Evolutionary conservation across 1,140 invertebrate species (phyloP), one percentile per base, ranked within the genome.

Genomic region (Lepidurus packardi): DNA sequence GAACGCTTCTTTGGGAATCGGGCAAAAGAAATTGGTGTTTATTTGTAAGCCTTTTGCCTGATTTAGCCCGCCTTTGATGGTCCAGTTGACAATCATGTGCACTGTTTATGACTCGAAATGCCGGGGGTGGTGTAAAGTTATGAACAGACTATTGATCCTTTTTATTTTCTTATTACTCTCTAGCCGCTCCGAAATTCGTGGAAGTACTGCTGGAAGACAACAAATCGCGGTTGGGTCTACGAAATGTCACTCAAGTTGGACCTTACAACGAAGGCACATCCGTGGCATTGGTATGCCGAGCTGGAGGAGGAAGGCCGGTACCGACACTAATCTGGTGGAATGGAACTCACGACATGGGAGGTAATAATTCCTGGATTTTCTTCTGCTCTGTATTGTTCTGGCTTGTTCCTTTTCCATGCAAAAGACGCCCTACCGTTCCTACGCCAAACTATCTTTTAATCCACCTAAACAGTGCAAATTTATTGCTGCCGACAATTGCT

Each of bases 281-380:
- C 79, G 85, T 93, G 74, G 88, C 88, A 65, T 84, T 94, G 73
- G 88, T 87, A 73, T 94, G 93, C 82, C 88, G 91, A 77, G 91
- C 92, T 25, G 88, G 87, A 34, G 89, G 90, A 73, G 93, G 92
- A 73, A 92, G 92, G 83, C 93, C 93, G 1, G 89, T 91, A 73
- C 92, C 93, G 1, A 87, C 86, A 78, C 89, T 94, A 73, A 88
- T 88, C 13, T 94, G 93, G 92, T 92, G 89, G 85, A 92, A 92
- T 82, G 90, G 89, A 80, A 88, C 88, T 6, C 85, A 89, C 53
- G 86, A 86, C 78, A 85, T 92, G 13, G 87, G 89, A 84, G 91
- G 92, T 93, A 85, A 91, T 88, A 16, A 75, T 75, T 75, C 53
- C 53, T 13, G 53, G 53, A 65, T 65, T 65, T 65, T 16, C 16